phyloP scores from a whole-genome alignment of 1,140 invertebrate genomes.

The Ips typographus region DNA sequence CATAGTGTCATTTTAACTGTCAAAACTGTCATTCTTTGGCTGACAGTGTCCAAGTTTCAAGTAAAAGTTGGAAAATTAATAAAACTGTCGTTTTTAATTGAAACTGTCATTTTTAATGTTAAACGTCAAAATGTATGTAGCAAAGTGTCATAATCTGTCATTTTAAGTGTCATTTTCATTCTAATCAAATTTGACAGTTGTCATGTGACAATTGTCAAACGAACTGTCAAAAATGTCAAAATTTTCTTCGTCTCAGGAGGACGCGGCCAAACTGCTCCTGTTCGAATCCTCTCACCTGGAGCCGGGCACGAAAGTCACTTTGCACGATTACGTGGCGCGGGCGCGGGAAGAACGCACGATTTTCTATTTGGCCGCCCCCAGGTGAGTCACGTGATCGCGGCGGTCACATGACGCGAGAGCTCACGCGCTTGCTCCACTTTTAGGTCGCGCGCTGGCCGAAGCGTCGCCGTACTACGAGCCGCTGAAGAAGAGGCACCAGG shows the following conservation, averaged over 20 bases:
- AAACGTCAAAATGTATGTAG: no score
- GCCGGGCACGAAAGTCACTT: slow-evolving; percentile 73
- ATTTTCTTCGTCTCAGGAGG: slow-evolving; percentile 66
- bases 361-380: slow-evolving; percentile 92
- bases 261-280: slow-evolving; percentile 85
- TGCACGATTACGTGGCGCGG: slow-evolving; percentile 78
- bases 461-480: slow-evolving; percentile 94
- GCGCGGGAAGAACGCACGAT: slow-evolving; percentile 78
- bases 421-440: slow-evolving; percentile 40
- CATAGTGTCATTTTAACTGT: no score
- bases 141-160: no score
- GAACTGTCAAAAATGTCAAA: slow-evolving; percentile 17
- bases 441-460: slow-evolving; percentile 87
- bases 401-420: neutral
- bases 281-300: slow-evolving; percentile 88
- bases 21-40: no score
- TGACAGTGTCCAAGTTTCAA: no score
- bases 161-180: no score
- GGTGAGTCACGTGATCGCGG: slow-evolving; percentile 55
- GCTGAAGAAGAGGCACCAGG: slow-evolving; percentile 80
- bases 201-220: no score
- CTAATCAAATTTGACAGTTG: no score
- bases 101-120: no score
- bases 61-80: no score
- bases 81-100: no score